Conservation (phyloP, 2,113 vertebrate species). For the Oplegnathus fasciatus region DNA sequence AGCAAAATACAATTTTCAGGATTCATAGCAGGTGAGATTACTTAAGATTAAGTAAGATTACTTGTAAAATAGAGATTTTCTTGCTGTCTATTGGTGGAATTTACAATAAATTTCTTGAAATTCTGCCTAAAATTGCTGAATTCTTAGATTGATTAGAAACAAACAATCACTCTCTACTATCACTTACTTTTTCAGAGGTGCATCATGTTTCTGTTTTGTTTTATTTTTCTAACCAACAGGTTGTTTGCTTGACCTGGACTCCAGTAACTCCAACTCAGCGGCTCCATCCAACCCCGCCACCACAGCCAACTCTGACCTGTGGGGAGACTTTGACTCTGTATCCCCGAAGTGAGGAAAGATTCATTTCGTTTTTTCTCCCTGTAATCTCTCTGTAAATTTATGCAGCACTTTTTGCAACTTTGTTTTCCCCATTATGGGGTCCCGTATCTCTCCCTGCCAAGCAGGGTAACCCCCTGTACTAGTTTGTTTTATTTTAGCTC, state of each 20-base stretch:
- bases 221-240: constrained; percentile 56
- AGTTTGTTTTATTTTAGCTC: constrained; percentile 47
- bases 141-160: not conserved
- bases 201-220: constrained; percentile 14
- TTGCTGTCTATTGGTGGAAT: not conserved
- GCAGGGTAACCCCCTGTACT: constrained; percentile 42
- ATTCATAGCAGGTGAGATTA: not conserved
- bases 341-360: constrained; percentile 87
- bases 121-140: not conserved
- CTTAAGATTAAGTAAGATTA: too few species aligned
- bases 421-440: constrained; percentile 43
- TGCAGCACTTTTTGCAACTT: constrained; percentile 66
- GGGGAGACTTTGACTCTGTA: constrained; percentile 93
- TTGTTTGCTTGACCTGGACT: constrained; percentile 82
- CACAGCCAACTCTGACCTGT: constrained; percentile 86
- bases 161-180: not conserved
- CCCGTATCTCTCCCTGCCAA: constrained; percentile 43
- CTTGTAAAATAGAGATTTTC: not conserved
- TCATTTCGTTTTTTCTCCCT: constrained; percentile 1
- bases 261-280: constrained; percentile 80
- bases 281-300: constrained; percentile 63
- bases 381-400: constrained; percentile 51
- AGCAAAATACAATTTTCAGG: not conserved
- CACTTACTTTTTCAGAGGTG: not conserved
- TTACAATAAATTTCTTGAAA: not conserved